Evolutionary conservation across 2,888 invertebrate species (phyloP), one percentile per base, ranked within the genome.

Genomic region (Drosophila dives): DNA sequence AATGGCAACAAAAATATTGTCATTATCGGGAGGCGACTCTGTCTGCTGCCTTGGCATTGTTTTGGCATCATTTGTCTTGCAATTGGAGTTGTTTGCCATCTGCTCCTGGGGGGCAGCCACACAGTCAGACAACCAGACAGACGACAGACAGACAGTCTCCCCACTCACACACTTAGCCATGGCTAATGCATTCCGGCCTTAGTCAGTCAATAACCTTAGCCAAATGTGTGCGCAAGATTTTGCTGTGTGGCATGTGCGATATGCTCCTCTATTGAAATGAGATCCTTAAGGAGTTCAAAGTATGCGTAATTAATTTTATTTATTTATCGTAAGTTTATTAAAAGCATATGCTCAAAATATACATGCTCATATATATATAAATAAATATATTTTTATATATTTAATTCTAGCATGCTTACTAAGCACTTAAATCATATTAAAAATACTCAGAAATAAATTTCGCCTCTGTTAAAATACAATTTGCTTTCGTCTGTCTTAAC

Each of bases 1-100:
- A 86, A 86, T 90, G 84, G 20, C 38, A 56, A 40, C 26, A 38
- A 11, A 55, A 89, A 90, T 81, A 90, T 89, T 86, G 87, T 89
- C 90, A 89, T 86, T 90, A 89, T 89, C 76, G 67, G 72, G 54
- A 56, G 54, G 72, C 49, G 68, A 29, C n/a, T 53, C 7, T 33
- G 29, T 23, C 49, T 58, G 55, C 29, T 49, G 45, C 64, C 53
- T 42, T 49, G 40, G 60, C 76, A 83, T 84, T 81, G 74, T 72
- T 55, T 59, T 53, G 63, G 51, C 64, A 86, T 86, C 86, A 86
- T 86, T 86, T 86, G 86, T 86, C 86, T 86, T 83, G 67, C 72
- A 65, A 77, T 85, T 78, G 88, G 75, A 60, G 65, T 34, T 70
- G 77, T 69, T 69, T 70, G 77, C 66, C 64, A 62, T 56, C 72